Percentiles rank a stretch among this genome's conserved stretches.
Evolutionary conservation across 2,888 invertebrate species (phyloP).

Genomic region (Temnothorax ravouxi): DNA sequence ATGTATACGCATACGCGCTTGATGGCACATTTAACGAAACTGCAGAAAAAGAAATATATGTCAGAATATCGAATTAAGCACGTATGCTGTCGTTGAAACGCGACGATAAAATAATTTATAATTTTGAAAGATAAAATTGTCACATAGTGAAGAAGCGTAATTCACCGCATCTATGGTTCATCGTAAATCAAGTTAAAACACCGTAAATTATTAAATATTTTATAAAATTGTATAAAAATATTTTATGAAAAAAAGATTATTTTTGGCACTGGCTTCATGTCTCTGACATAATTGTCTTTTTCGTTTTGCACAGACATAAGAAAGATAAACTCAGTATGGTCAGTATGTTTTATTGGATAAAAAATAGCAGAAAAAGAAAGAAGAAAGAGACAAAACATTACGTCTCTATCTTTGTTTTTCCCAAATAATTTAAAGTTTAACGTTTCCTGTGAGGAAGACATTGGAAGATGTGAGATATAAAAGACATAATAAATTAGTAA

Average conservation of each 20-base stretch:
- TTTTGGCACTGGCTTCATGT: not conserved
- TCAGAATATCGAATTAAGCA: conserved; percentile 1
- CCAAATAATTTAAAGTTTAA: not conserved
- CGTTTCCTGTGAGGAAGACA: not conserved
- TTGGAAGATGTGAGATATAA: not conserved
- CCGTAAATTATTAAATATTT: not conserved
- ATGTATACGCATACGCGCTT: conserved; percentile 67
- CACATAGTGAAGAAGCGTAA: not conserved
- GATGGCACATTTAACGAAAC: conserved; percentile 63
- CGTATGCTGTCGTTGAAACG: not conserved
- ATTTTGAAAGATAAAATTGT: conserved; percentile 12
- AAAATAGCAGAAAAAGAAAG: not conserved
- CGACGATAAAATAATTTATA: not conserved
- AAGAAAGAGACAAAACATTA: not conserved
- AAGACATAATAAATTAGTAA: not conserved
- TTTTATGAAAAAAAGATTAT: not conserved
- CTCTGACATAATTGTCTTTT: not conserved
- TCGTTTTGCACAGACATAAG: not conserved
- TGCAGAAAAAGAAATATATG: conserved; percentile 25
- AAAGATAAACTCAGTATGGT: not conserved
- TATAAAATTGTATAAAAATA: not conserved
- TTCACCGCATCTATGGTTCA: not conserved
- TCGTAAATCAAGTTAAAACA: conserved; percentile 28
- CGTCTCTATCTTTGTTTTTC: not conserved
- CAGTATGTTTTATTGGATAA: not conserved